Evolutionary conservation across 2,797 vertebrate genomes (phyloP), one percentile per base, ranked within the genome.

Genomic region (Kryptopterus vitreolus): DNA sequence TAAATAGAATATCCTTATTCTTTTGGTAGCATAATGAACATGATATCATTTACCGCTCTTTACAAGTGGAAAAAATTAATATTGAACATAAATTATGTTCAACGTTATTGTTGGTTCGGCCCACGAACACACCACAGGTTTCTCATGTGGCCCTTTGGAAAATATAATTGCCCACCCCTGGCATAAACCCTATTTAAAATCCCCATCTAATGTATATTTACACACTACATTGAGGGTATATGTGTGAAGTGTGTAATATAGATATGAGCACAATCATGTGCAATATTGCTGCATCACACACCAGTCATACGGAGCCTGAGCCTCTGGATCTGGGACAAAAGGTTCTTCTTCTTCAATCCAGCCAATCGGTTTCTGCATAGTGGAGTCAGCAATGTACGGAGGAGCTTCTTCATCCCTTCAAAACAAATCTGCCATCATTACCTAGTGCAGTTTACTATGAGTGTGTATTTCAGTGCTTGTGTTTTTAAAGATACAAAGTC

Each of bases 391-490:
- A 31, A 88, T 88, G 57, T 82, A 26, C 24, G 15, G 63, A 9
- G 85, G 85, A n/a, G 85, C 85, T 24, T 87, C 85, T 48, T 89
- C 87, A 52, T 89, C 87, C 88, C 88, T 89, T 62, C 20, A 79
- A 8, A 48, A 70, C 26, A 20, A 58, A 50, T 38, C 43, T 35
- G 1, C 15, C 46, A n/a, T 62, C 35, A 11, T 24, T 29, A 2
- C 0, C 24, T 70, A 46, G n/a, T 46, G 24, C 66, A 50, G 26
- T 71, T n/a, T 53, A 71, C 16, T 22, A 4, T 71, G 24, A 70
- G 43, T 29, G 48, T 62, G 15, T 15, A 13, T 31, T 6, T n/a
- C 16, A 33, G 46, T 11, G 24, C 3, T 0, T 26, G n/a, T 18
- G 46, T 29, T 69, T 46, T 46, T 29, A 20, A 70, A 52, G 46